These are phyloP conservation scores for Hylaeus anthracinus DNA, from an alignment of 1,140 invertebrate genomes.

Conservation along the genomic window DNA sequence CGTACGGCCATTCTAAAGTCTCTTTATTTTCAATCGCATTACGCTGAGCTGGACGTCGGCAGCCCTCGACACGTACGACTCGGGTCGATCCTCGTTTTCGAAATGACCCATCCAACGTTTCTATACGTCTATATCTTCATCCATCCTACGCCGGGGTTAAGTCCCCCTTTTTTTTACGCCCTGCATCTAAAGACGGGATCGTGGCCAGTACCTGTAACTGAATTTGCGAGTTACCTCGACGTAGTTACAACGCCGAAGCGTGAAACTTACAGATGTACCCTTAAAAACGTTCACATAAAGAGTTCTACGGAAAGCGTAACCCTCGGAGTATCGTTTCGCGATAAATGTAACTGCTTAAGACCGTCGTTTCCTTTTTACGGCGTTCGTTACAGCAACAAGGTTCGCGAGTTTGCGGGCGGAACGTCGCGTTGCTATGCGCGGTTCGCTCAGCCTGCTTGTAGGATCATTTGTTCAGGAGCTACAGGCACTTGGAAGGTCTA, in stretches of 20 bases:
- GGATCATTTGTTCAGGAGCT: too few relatives aligned
- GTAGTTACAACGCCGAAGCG: neutral
- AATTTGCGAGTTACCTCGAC: neutral
- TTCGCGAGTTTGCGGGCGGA: neutral
- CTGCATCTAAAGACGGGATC: neutral
- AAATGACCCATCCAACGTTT: slow-evolving; percentile 33
- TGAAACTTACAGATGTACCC: neutral
- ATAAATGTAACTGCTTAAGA: neutral
- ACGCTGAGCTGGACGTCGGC: slow-evolving; percentile 45
- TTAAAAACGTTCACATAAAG: neutral
- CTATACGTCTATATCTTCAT: slow-evolving; percentile 19
- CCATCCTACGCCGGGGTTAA: neutral
- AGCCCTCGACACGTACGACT: slow-evolving; percentile 46
- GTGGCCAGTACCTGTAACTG: slow-evolving; percentile 9
- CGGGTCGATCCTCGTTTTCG: slow-evolving; percentile 46
- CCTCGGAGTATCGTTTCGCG: neutral
- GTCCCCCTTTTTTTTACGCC: slow-evolving; percentile 19
- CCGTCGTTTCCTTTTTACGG: neutral
- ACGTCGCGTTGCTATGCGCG: neutral
- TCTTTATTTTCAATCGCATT: slow-evolving; percentile 68
- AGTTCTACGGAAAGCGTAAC: neutral
- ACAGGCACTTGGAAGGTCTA: too few relatives aligned
- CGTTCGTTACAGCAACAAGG: slow-evolving; percentile 5
- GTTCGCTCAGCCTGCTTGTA: neutral
- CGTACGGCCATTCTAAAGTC: slow-evolving; percentile 34